phyloP scores from a whole-genome alignment of 1,140 invertebrate genomes.

The Hermatobates lingyangjiaoensis region DNA sequence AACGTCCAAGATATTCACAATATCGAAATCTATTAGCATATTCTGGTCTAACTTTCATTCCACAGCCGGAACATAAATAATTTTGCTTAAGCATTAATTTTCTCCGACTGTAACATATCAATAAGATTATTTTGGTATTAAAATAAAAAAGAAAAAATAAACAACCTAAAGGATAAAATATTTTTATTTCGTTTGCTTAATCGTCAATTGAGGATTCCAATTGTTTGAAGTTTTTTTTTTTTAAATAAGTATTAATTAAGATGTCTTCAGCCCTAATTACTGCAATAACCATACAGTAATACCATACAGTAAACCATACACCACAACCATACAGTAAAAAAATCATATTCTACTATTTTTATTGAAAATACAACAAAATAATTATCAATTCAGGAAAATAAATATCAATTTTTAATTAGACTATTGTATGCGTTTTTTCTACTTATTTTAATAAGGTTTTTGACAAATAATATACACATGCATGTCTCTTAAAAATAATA shows the following conservation, averaged over 20 bases:
- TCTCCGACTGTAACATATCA: constrained; percentile 33
- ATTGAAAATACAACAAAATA: too few species aligned
- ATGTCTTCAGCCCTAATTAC: neutral
- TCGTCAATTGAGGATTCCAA: neutral
- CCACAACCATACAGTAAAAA: too few species aligned
- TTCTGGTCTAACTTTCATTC: constrained; percentile 50
- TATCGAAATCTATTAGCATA: constrained; percentile 55
- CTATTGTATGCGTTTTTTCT: too few species aligned
- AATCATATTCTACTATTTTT: too few species aligned
- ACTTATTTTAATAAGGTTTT: too few species aligned
- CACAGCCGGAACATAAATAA: constrained; percentile 69
- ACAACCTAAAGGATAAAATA: neutral
- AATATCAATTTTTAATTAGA: too few species aligned
- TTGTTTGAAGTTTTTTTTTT: neutral
- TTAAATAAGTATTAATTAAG: neutral
- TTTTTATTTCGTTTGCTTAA: neutral
- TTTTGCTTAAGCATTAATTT: constrained; percentile 53
- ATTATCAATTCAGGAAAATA: too few species aligned
- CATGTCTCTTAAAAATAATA: too few species aligned
- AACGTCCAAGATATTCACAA: constrained; percentile 71
- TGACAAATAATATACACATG: too few species aligned
- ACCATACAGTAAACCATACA: too few species aligned
- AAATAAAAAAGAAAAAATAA: neutral
- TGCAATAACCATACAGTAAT: too few species aligned
- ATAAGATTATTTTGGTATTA: constrained; percentile 4